These are phyloP conservation scores for Notolepis coatsorum DNA, from an alignment of 2,797 vertebrate genomes.

Conservation along the genomic window DNA sequence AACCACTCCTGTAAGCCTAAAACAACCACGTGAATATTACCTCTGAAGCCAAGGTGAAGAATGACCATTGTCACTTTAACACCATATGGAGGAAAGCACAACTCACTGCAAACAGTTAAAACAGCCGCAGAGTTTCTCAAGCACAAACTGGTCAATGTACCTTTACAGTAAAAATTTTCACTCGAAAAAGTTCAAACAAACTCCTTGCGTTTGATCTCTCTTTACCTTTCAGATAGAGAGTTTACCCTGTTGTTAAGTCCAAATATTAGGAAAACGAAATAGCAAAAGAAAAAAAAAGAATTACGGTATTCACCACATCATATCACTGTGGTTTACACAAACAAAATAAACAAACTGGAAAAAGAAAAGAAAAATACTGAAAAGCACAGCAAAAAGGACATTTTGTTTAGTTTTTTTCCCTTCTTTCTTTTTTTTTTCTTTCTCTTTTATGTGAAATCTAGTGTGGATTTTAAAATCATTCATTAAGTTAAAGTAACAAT, in stretches of 20 bases:
- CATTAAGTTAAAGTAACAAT: slow-evolving; percentile 56
- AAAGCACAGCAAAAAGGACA: slow-evolving; percentile 54
- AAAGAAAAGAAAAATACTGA: slow-evolving; percentile 35
- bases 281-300: slow-evolving; percentile 21
- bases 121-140: slow-evolving; percentile 51
- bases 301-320: slow-evolving; percentile 44
- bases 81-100: slow-evolving; percentile 43
- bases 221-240: slow-evolving; percentile 51
- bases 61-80: slow-evolving; percentile 52
- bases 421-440: slow-evolving; percentile 21
- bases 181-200: slow-evolving; percentile 43
- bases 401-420: slow-evolving; percentile 16
- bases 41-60: slow-evolving; percentile 31
- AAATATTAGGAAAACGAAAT: slow-evolving; percentile 56
- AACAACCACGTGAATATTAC: slow-evolving; percentile 36
- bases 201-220: slow-evolving; percentile 30
- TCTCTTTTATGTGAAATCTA: slow-evolving; percentile 61
- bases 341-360: slow-evolving; percentile 45
- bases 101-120: slow-evolving; percentile 58
- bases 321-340: slow-evolving; percentile 48
- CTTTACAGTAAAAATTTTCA: slow-evolving; percentile 46
- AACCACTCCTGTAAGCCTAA: slow-evolving; percentile 30
- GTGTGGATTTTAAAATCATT: slow-evolving; percentile 61
- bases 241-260: slow-evolving; percentile 84
- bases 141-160: slow-evolving; percentile 54